Evolutionary conservation across 2,888 invertebrate species (phyloP).

Genomic region (Ametastegia equiseti): DNA sequence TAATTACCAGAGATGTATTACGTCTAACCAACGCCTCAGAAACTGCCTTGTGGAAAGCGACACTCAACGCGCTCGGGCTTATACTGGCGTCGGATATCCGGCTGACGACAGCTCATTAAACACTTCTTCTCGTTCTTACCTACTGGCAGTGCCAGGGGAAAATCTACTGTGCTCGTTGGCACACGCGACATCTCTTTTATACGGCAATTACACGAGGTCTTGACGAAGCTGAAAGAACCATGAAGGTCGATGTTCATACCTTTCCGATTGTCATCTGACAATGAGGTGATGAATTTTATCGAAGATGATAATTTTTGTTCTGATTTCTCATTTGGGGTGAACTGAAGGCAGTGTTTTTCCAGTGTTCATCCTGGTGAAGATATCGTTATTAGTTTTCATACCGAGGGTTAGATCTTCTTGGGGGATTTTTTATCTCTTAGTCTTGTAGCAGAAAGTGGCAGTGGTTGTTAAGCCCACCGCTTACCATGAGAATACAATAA

Average conservation of each 20-base stretch:
- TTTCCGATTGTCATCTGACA: too few species aligned
- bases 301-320: too few species aligned
- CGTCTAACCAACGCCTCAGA: constrained; percentile 59
- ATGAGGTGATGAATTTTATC: too few species aligned
- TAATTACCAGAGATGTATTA: constrained; percentile 66
- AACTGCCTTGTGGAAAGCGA: constrained; percentile 52
- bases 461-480: constrained; percentile 50
- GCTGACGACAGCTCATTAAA: constrained; percentile 58
- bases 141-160: constrained; percentile 54
- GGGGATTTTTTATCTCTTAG: constrained; percentile 29
- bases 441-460: constrained; percentile 29
- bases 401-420: not conserved
- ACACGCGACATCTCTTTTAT: too few species aligned
- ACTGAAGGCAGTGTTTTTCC: too few species aligned
- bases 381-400: constrained; percentile 37
- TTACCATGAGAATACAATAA: constrained; percentile 50
- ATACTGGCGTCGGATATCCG: constrained; percentile 53
- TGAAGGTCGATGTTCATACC: too few species aligned
- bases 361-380: too few species aligned
- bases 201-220: too few species aligned
- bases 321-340: too few species aligned
- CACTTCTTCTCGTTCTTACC: constrained; percentile 61
- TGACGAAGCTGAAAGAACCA: too few species aligned
- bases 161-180: too few species aligned
- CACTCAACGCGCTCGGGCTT: not conserved